Percentiles rank a stretch among this genome's conserved stretches.
phyloP scores from a whole-genome alignment of 2,888 invertebrate genomes.

The Eupithecia tripunctaria region DNA sequence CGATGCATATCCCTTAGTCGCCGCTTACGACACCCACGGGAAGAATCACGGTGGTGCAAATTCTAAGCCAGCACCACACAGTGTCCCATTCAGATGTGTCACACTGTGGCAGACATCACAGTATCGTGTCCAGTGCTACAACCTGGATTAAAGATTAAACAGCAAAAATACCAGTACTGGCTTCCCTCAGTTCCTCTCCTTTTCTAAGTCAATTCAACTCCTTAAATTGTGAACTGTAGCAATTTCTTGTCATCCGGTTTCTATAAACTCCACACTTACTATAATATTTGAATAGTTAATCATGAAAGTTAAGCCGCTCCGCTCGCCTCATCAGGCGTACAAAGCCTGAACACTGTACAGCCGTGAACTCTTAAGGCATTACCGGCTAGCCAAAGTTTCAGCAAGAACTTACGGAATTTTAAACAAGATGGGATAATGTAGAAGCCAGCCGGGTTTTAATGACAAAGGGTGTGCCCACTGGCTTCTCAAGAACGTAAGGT shows the following conservation, averaged over 20 bases:
- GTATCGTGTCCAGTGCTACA: too few species aligned
- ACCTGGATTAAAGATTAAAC: too few species aligned
- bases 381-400: conserved; percentile 27
- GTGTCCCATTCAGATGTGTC: too few species aligned
- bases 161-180: background rate
- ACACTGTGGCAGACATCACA: too few species aligned
- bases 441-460: conserved; percentile 11
- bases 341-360: conserved; percentile 34
- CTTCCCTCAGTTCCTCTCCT: background rate
- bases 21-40: too few species aligned
- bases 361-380: conserved; percentile 23
- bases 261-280: background rate
- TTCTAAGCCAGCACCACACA: too few species aligned
- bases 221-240: background rate
- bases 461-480: background rate
- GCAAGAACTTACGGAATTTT: conserved; percentile 37
- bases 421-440: conserved; percentile 27
- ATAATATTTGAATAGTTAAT: background rate
- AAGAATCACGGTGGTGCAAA: too few species aligned
- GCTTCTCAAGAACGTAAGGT: background rate
- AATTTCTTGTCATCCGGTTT: background rate
- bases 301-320: conserved; percentile 28
- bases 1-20: too few species aligned
- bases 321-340: conserved; percentile 27
- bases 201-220: background rate